These are phyloP conservation scores for Ondatra zibethicus DNA, from an alignment of 2,113 vertebrate species.

Conservation along the genomic window DNA sequence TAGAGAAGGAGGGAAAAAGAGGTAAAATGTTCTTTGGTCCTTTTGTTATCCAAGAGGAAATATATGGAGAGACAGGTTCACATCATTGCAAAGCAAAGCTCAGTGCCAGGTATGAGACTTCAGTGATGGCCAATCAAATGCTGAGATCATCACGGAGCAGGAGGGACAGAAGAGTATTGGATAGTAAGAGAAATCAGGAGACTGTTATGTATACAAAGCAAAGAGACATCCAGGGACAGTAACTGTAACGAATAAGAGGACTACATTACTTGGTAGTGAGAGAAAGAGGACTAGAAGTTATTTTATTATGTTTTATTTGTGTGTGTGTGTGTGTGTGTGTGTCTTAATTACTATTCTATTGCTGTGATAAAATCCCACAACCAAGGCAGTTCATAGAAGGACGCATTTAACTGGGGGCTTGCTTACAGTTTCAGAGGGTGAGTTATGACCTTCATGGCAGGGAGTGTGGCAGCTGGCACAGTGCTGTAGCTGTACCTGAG, in stretches of 20 bases:
- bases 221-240: background rate
- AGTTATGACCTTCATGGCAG: background rate
- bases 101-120: background rate
- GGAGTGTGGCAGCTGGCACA: background rate
- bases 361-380: background rate
- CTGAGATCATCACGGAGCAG: background rate
- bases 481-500: background rate
- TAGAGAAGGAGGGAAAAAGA: background rate
- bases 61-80: background rate
- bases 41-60: background rate
- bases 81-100: background rate
- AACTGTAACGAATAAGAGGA: background rate
- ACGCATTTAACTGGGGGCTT: background rate
- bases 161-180: background rate
- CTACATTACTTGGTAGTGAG: background rate
- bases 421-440: background rate
- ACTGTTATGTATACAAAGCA: background rate
- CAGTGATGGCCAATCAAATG: background rate
- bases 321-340: background rate
- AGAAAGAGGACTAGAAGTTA: background rate
- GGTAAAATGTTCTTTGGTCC: background rate
- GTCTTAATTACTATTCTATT: background rate
- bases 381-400: background rate
- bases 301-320: background rate
- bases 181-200: background rate